phyloP scores from a whole-genome alignment of 2,797 vertebrate species.

The Lithobates pipiens region DNA sequence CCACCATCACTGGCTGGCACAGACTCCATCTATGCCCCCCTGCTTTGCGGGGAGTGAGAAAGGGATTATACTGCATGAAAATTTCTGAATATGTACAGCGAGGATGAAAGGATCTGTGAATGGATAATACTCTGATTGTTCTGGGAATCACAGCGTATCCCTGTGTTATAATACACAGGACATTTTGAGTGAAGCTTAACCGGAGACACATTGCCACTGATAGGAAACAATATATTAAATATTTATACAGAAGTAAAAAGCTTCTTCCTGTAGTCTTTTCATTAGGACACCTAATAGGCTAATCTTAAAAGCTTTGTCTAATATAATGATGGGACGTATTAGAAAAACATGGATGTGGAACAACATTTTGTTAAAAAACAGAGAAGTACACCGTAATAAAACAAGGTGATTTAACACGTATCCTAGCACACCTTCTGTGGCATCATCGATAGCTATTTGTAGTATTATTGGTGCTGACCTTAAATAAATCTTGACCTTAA shows the following conservation, averaged over 20 bases:
- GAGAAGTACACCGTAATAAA: too few species aligned
- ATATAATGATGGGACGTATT: too few species aligned
- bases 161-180: conserved; percentile 21
- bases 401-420: too few species aligned
- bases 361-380: too few species aligned
- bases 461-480: too few species aligned
- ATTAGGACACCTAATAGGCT: neutral
- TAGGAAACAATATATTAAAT: neutral
- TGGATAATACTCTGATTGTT: conserved; percentile 49
- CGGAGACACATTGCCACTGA: neutral
- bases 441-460: too few species aligned
- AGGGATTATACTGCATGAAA: conserved; percentile 41
- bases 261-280: neutral
- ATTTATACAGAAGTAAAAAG: neutral
- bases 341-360: too few species aligned
- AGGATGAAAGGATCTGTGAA: conserved; percentile 57
- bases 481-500: too few species aligned
- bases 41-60: conserved; percentile 11
- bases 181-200: neutral
- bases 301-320: too few species aligned
- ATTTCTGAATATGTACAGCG: conserved; percentile 54
- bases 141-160: conserved; percentile 22
- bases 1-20: conserved; percentile 14
- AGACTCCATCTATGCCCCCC: neutral
- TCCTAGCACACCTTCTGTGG: too few species aligned